Base-by-base conservation (phyloP, 2,888 invertebrate species). In the Troides aeacus region DNA sequence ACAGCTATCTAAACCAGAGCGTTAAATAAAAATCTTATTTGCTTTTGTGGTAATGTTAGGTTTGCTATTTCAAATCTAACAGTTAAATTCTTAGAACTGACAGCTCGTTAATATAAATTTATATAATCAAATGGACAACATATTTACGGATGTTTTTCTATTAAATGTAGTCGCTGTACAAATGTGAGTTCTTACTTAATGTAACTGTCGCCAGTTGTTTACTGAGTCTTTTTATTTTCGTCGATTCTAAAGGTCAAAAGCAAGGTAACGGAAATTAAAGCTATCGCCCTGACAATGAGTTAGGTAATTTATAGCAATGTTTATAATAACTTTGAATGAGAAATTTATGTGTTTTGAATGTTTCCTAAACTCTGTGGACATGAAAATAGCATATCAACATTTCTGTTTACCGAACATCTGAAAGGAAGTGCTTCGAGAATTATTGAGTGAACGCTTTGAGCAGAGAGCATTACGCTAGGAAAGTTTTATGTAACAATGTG, bases 401-500 rank as follows among this genome's bases (percentile, higher is more conserved):
- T 82, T 83, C 82, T 86, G 81, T 87, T 84, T 85, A 83, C 80
- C 75, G 73, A 81, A 83, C 79, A 84, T 84, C 81, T 85, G 75
- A 86, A 78, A 82, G 86, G 86, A 87, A 86, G 77, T 81, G 79
- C 76, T 81, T 78, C 76, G 79, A 79, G 84, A 85, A 86, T 84
- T 84, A 84, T 83, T 79, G 80, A 79, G 78, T 86, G 85, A 85
- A 87, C 83, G 81, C 79, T 79, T 77, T 80, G 74, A 81, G 80
- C 82, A 81, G 84, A 87, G 88, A 83, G 87, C 84, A 89, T 88
- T 89, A 87, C 80, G 83, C 85, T 82, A 81, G 79, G 80, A 89
- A 92, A 92, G 86, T 92, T 92, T 91, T 84, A 84, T 82, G 81
- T 89, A 88, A 92, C 90, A 92, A 92, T 90, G 83, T 84, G 78